Percentiles rank a stretch among this genome's conserved stretches.
These are phyloP conservation scores for Littorina saxatilis DNA, from an alignment of 1,140 invertebrate genomes.

Conservation along the genomic window DNA sequence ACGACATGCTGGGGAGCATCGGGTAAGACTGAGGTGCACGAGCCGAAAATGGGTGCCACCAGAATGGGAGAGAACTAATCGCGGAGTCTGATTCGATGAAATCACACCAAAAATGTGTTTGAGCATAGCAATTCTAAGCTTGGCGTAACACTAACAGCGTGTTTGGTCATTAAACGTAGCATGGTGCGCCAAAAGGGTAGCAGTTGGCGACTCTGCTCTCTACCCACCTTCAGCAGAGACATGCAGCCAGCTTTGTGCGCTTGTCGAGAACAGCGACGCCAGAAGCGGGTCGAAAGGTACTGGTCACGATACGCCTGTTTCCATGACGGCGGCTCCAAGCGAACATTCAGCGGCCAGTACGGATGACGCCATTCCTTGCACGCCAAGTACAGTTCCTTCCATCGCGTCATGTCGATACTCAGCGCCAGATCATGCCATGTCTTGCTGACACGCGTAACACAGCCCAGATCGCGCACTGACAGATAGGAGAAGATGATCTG, in stretches of 20 bases:
- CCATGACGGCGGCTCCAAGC: conserved; percentile 67
- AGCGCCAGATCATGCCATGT: conserved; percentile 65
- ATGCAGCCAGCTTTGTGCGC: conserved; percentile 53
- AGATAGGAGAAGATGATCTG: conserved; percentile 67
- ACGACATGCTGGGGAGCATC: too few relatives aligned
- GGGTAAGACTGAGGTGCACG: too few relatives aligned
- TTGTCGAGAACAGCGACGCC: conserved; percentile 52
- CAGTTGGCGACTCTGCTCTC: too few relatives aligned
- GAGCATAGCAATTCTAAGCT: too few relatives aligned
- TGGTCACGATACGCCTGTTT: conserved; percentile 62
- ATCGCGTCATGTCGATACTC: conserved; percentile 62
- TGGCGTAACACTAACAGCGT: too few relatives aligned
- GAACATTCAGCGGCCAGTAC: conserved; percentile 65
- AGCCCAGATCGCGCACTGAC: conserved; percentile 61
- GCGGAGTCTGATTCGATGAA: too few relatives aligned
- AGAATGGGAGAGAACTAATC: too few relatives aligned
- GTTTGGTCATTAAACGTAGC: too few relatives aligned
- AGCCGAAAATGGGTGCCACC: too few relatives aligned
- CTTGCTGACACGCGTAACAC: conserved; percentile 62
- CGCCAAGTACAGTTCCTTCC: conserved; percentile 64
- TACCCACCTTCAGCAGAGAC: conserved; percentile 26
- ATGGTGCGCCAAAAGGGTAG: too few relatives aligned
- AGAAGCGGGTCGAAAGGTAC: conserved; percentile 58
- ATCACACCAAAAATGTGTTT: too few relatives aligned
- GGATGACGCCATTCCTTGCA: conserved; percentile 67